phyloP scores from a whole-genome alignment of 2,888 invertebrate species.

The Lacanobia wlatinum region DNA sequence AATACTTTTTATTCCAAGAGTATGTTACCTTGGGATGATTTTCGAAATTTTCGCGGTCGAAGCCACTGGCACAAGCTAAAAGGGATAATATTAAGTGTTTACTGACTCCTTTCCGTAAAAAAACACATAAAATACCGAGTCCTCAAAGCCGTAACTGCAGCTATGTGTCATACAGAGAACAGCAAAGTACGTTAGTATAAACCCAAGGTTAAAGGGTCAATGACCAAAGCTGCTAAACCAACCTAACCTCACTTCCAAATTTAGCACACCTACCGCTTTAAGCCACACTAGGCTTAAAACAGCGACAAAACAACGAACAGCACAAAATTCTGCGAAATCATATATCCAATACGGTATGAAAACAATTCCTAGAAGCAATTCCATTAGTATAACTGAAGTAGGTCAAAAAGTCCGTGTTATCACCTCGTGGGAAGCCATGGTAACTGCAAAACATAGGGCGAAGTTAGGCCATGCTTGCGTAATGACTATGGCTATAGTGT shows the following conservation, averaged over 20 bases:
- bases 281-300: neutral
- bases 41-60: too few species aligned
- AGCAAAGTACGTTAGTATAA: neutral
- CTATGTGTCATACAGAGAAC: neutral
- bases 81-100: too few species aligned
- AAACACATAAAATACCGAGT: neutral
- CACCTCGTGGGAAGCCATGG: slow-evolving; percentile 47
- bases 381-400: slow-evolving; percentile 44
- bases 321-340: slow-evolving; percentile 28
- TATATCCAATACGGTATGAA: slow-evolving; percentile 3
- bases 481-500: slow-evolving; percentile 64
- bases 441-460: slow-evolving; percentile 44
- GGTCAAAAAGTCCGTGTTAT: slow-evolving; percentile 55
- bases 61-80: too few species aligned
- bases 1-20: too few species aligned
- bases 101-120: too few species aligned
- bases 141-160: neutral
- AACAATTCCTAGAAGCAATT: slow-evolving; percentile 37
- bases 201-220: neutral
- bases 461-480: slow-evolving; percentile 66
- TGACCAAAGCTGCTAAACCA: neutral
- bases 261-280: neutral
- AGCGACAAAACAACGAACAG: neutral
- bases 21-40: too few species aligned
- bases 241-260: neutral